Base-by-base conservation (phyloP, 2,113 vertebrate genomes). In the Cololabis saira region DNA sequence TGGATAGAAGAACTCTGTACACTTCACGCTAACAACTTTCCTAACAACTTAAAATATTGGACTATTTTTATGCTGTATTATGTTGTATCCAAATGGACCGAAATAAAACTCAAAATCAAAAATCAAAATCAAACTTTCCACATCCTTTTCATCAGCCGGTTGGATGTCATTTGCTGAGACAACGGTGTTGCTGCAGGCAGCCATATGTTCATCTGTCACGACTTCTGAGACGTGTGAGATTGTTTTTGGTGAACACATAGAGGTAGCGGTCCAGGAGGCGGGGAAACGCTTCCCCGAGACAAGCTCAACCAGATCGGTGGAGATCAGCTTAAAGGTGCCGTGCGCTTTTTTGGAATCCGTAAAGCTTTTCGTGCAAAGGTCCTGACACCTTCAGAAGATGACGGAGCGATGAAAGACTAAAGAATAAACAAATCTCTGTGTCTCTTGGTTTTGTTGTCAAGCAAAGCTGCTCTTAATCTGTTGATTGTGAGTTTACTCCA, bases 401-500 rank as follows among this genome's bases (percentile, higher is more conserved):
- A 50, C 55, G 3, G 58, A 67, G 74, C 24, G 75, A 85, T 82
- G 79, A 83, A 80, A 69, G 84, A 22, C 4, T 40, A 67, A 65
- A 83, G 87, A 87, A 87, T 83, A 80, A 27, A 27, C 24, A 27
- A 76, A 83, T 71, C 51, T 22, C 55, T 79, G 73, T 42, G 45
- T 58, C 60, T 58, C 54, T n/a, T 55, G 79, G 48, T 80, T 74
- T 69, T 76, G 80, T 87, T 91, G 85, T 89, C 87, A 78, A 50
- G 12, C 64, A 58, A 42, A 78, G 85, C 82, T 91, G 90, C 90
- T 91, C 83, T 69, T 52, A 82, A 86, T 76, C 83, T 80, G 82
- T 61, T 59, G 71, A 80, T 89, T 89, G 86, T 91, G 86, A 80
- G 89, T 84, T 84, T 89, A 85, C 90, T 87, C 86, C 80, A 50